A percentile compares a stretch with the other conserved stretches of the same genome.
phyloP scores from a whole-genome alignment of 2,113 vertebrate species.

The Rutilus rutilus region DNA sequence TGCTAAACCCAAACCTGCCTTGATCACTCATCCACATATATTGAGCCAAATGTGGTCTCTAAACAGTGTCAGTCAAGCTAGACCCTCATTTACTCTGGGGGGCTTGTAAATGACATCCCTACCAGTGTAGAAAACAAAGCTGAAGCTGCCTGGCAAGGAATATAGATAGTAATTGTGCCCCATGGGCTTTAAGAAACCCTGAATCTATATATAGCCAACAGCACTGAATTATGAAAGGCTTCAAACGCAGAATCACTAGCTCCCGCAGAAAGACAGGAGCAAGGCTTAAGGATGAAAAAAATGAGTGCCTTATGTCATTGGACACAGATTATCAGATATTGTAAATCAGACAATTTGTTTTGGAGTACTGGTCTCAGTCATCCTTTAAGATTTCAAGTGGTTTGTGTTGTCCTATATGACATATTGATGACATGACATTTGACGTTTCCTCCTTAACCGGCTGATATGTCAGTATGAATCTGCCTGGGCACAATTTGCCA shows the following conservation, averaged over 20 bases:
- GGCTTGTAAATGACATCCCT: slow-evolving; percentile 54
- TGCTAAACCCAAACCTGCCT: slow-evolving; percentile 49
- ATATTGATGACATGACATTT: slow-evolving; percentile 18
- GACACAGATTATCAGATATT: neutral
- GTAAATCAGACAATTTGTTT: neutral
- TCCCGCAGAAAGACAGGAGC: neutral
- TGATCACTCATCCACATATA: slow-evolving; percentile 58
- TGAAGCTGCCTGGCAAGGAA: slow-evolving; percentile 45
- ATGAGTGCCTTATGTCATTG: neutral
- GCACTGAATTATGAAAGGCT: slow-evolving; percentile 5
- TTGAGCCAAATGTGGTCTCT: slow-evolving; percentile 25
- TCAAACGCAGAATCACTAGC: neutral
- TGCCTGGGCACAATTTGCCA: slow-evolving; percentile 11
- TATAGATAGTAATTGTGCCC: slow-evolving; percentile 56
- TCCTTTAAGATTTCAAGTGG: neutral
- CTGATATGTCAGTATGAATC: neutral
- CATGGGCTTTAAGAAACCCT: slow-evolving; percentile 41
- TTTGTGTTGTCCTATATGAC: neutral
- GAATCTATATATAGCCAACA: slow-evolving; percentile 33
- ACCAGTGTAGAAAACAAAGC: slow-evolving; percentile 50
- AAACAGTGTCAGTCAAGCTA: slow-evolving; percentile 50
- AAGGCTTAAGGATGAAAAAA: neutral
- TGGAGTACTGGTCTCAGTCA: neutral
- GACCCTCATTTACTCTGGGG: slow-evolving; percentile 58
- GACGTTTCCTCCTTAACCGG: neutral